Conservation (phyloP, 2,888 invertebrate genomes). For the Sarcophaga variegata region DNA sequence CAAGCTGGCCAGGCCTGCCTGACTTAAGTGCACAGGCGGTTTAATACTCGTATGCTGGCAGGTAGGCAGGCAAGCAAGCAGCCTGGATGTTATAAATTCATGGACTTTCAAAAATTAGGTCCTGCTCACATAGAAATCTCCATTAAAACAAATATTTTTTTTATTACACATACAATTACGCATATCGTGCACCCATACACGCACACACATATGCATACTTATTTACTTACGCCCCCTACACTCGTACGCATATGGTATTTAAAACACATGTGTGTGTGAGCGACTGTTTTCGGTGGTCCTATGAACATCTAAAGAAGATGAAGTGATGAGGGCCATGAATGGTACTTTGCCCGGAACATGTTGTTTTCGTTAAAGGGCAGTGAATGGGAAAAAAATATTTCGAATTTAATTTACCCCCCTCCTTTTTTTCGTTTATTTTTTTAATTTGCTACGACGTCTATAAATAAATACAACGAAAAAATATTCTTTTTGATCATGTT, state of each 20-base stretch:
- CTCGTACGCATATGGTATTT: too few relatives aligned
- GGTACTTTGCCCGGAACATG: background rate
- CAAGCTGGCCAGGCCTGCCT: background rate
- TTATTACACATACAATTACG: background rate
- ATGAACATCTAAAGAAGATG: background rate
- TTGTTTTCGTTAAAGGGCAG: slow-evolving; percentile 7
- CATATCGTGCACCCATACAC: background rate
- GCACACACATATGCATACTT: background rate
- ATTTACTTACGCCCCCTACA: background rate
- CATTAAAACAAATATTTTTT: slow-evolving; percentile 1
- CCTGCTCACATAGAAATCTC: slow-evolving; percentile 19
- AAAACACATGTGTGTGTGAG: too few relatives aligned
- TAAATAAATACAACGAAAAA: background rate
- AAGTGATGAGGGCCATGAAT: too few relatives aligned
- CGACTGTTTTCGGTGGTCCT: background rate
- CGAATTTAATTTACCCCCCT: too few relatives aligned
- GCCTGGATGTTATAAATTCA: background rate
- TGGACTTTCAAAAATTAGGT: slow-evolving; percentile 24
- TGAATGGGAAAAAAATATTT: slow-evolving; percentile 10
- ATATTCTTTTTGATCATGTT: background rate
- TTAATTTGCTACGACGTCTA: background rate
- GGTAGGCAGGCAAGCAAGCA: background rate
- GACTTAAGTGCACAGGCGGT: slow-evolving; percentile 17
- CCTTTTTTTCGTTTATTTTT: background rate
- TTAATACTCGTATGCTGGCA: background rate